Conservation (phyloP, 2,113 vertebrate genomes). For the Mixornis gularis region DNA sequence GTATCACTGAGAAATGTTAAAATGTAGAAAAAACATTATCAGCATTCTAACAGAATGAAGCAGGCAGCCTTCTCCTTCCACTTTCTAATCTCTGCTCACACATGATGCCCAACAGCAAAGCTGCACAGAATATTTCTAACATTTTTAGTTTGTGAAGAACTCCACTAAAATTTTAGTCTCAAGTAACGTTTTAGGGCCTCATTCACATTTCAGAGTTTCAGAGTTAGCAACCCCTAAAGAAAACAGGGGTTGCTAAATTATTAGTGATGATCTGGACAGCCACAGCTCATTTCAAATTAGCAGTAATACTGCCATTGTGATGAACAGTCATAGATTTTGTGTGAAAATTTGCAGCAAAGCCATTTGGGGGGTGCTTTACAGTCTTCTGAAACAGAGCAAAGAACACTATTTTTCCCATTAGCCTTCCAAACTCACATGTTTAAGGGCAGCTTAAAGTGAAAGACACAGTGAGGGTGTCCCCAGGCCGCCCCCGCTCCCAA, state of each 20-base stretch:
- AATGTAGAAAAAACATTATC: background rate
- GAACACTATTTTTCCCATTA: background rate
- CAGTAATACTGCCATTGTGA: background rate
- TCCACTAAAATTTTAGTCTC: background rate
- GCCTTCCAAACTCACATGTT: background rate
- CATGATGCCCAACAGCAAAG: background rate
- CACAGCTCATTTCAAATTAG: background rate
- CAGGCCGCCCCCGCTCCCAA: background rate
- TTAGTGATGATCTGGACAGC: background rate
- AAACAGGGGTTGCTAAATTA: background rate
- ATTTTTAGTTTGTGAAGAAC: background rate
- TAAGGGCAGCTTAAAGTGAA: background rate
- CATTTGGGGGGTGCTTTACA: background rate
- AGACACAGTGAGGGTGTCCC: background rate
- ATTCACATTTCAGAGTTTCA: background rate
- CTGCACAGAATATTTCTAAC: background rate
- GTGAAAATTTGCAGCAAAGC: background rate
- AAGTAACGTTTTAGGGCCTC: background rate
- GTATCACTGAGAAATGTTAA: background rate
- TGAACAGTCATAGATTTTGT: background rate
- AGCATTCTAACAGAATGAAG: background rate
- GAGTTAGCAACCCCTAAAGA: background rate
- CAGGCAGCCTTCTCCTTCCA: background rate
- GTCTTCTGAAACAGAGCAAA: background rate
- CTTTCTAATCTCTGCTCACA: background rate